Conservation (phyloP, 1,140 invertebrate species). For the Panulirus ornatus region DNA sequence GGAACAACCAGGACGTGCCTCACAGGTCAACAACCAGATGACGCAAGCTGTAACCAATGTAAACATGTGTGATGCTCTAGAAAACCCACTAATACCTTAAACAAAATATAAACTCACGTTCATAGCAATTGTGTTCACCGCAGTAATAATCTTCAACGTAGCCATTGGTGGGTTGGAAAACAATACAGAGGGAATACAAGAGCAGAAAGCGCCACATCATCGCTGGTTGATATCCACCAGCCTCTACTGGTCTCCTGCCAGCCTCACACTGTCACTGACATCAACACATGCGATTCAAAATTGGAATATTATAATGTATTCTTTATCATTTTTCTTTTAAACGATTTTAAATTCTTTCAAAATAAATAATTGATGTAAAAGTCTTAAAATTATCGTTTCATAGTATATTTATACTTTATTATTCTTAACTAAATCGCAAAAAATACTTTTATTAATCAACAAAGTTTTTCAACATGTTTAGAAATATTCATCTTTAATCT, state of each 20-base stretch:
- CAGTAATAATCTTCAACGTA: slow-evolving; percentile 67
- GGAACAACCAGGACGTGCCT: too few species aligned
- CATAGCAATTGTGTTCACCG: slow-evolving; percentile 63
- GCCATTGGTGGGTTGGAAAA: slow-evolving; percentile 44
- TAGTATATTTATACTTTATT: too few species aligned
- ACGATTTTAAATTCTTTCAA: too few species aligned
- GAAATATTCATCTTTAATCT: too few species aligned
- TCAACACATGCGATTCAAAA: neutral
- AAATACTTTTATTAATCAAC: too few species aligned
- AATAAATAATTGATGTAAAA: too few species aligned
- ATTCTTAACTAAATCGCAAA: too few species aligned
- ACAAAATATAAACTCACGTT: slow-evolving; percentile 54
- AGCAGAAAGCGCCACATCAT: slow-evolving; percentile 52
- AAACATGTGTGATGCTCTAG: neutral
- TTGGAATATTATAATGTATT: too few species aligned
- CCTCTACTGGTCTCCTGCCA: neutral
- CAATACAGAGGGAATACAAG: slow-evolving; percentile 43
- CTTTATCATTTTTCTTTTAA: too few species aligned
- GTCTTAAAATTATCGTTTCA: too few species aligned
- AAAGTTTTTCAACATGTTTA: too few species aligned
- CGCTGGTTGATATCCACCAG: neutral
- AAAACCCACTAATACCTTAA: too few species aligned
- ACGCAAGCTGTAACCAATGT: slow-evolving; percentile 11
- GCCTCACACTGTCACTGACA: neutral
- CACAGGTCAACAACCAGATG: slow-evolving; percentile 2